Conservation (phyloP, 2,113 vertebrate species). For the Perccottus glenii region DNA sequence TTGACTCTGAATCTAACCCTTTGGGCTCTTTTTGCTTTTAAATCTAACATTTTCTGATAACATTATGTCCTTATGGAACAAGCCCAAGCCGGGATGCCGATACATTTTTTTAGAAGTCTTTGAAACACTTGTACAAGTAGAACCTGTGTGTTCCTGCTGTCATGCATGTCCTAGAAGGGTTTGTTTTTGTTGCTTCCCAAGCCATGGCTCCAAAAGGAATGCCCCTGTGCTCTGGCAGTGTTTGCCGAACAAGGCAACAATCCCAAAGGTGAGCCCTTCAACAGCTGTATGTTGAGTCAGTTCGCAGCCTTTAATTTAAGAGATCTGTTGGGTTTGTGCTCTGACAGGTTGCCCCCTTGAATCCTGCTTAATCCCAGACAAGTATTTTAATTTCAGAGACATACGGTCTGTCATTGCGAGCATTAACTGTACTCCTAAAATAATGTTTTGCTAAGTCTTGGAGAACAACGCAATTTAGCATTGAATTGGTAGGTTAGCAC, state of each 20-base stretch:
- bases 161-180: slow-evolving; percentile 47
- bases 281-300: slow-evolving; percentile 48
- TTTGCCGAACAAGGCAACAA: slow-evolving; percentile 42
- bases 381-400: slow-evolving; percentile 23
- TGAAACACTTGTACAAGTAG: slow-evolving; percentile 42
- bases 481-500: too few species aligned
- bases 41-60: background rate
- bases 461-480: background rate
- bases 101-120: slow-evolving; percentile 13
- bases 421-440: too few species aligned
- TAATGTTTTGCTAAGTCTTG: background rate
- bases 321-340: slow-evolving; percentile 45
- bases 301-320: slow-evolving; percentile 41
- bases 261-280: slow-evolving; percentile 39
- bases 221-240: slow-evolving; percentile 32
- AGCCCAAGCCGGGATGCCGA: slow-evolving; percentile 13
- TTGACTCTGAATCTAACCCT: too few species aligned
- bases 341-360: slow-evolving; percentile 25
- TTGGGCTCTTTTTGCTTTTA: too few species aligned
- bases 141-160: slow-evolving; percentile 52
- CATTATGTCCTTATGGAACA: background rate
- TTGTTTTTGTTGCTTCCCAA: slow-evolving; percentile 47
- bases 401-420: slow-evolving; percentile 13
- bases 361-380: slow-evolving; percentile 44
- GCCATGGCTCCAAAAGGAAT: slow-evolving; percentile 28